phyloP scores from a whole-genome alignment of 2,113 vertebrate species.

The Anolis sagrei region DNA sequence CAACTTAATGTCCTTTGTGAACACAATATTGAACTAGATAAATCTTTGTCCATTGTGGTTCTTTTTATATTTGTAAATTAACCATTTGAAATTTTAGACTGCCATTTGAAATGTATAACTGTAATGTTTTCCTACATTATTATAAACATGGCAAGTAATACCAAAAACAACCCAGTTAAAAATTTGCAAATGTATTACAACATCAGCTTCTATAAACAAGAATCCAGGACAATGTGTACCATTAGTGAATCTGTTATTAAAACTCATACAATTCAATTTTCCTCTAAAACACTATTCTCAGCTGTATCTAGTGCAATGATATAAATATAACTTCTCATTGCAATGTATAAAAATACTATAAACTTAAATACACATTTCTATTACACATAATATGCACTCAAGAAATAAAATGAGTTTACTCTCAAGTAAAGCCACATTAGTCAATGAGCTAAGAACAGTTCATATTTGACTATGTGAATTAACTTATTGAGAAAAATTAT shows the following conservation, averaged over 20 bases:
- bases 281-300: slow-evolving; percentile 3
- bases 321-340: neutral
- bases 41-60: no score
- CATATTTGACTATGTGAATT: slow-evolving; percentile 34
- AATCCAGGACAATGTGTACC: neutral
- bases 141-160: slow-evolving; percentile 3
- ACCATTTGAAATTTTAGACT: neutral
- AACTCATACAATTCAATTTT: neutral
- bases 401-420: slow-evolving; percentile 37
- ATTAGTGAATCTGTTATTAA: neutral
- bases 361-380: neutral
- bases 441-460: slow-evolving; percentile 24
- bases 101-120: neutral
- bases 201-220: neutral
- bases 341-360: neutral
- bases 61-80: no score
- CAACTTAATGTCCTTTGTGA: no score
- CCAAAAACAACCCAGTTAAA: neutral
- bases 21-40: no score
- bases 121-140: neutral
- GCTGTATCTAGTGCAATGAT: neutral
- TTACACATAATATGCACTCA: neutral
- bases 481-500: slow-evolving; percentile 27
- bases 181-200: neutral
- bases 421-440: neutral